Base-by-base conservation (phyloP, 1,140 invertebrate species). In the Drosophila nebulosa region DNA sequence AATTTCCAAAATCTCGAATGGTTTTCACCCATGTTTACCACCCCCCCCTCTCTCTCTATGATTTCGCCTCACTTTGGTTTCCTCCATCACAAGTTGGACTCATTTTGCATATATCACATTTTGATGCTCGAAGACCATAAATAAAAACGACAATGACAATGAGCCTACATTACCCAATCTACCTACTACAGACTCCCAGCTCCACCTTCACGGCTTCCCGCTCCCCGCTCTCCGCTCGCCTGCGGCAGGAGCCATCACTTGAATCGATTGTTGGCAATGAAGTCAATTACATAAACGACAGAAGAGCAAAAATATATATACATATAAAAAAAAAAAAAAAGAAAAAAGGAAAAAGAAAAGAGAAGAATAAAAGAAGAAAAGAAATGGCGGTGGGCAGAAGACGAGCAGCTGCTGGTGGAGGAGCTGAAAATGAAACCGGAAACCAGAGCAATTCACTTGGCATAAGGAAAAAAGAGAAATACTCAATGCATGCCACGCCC, bases 231-330 rank as follows among this genome's bases (percentile, higher is more conserved):
- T 10, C 10, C 50, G 5, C 21, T 4, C 4, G 7, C 7, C 1
- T n/a, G 1, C 16, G 21, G 39, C 6, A 46, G 39, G 39, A 46
- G 39, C 27, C 27, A 21, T 21, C 65, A 74, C 64, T 74, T 62
- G 51, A 74, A 74, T 74, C 72, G 72, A 74, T 74, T 67, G 70
- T 74, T 74, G 70, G 72, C 72, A 68, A 74, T 74, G 71, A 74
- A 74, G 72, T 74, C 72, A 74, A 74, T 74, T 74, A 74, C 72
- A 74, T 74, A 74, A 74, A 74, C 62, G 63, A 50, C 30, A 73
- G 27, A 55, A 35, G 42, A 51, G 14, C 16, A 35, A 27, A 26
- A 58, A 46, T 24, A 51, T 46, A 18, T 27, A 55, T 14, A 53
- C 14, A 30, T 1, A 32, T 32, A 9, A 27, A 30, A 32, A 30